Evolutionary conservation across 2,888 invertebrate genomes (phyloP).

Genomic region (Stenurella melanura): DNA sequence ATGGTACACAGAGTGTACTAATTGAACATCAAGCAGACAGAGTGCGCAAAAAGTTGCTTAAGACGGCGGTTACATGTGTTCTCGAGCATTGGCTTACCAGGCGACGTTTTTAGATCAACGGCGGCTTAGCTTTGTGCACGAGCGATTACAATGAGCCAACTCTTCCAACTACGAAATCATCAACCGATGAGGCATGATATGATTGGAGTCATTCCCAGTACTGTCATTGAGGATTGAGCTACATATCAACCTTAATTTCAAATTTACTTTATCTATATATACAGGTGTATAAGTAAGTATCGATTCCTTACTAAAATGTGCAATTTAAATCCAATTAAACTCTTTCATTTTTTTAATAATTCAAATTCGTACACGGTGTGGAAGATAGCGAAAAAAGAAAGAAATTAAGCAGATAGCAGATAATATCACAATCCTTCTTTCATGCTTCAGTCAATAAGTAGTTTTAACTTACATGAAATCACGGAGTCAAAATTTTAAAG

Average conservation of each 20-base stretch:
- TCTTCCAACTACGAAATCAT: conserved; percentile 5
- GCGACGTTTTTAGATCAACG: conserved; percentile 67
- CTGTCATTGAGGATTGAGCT: neutral
- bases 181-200: neutral
- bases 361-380: no score
- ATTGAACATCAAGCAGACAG: conserved; percentile 63
- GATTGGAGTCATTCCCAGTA: neutral
- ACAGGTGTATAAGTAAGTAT: no score
- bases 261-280: neutral
- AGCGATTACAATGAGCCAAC: conserved; percentile 30
- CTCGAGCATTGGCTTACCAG: conserved; percentile 63
- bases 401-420: no score
- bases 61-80: conserved; percentile 68
- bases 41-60: conserved; percentile 63
- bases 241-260: neutral
- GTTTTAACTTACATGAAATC: no score
- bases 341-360: no score
- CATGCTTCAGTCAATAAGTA: no score
- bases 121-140: conserved; percentile 53
- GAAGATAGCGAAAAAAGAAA: no score
- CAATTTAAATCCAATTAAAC: no score
- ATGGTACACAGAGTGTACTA: conserved; percentile 56
- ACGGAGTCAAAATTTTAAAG: no score
- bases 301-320: no score
- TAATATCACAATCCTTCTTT: no score